Percentiles rank a stretch among this genome's conserved stretches.
Evolutionary conservation across 2,888 invertebrate species (phyloP).

Genomic region (Parapristionchus giblindavisi): DNA sequence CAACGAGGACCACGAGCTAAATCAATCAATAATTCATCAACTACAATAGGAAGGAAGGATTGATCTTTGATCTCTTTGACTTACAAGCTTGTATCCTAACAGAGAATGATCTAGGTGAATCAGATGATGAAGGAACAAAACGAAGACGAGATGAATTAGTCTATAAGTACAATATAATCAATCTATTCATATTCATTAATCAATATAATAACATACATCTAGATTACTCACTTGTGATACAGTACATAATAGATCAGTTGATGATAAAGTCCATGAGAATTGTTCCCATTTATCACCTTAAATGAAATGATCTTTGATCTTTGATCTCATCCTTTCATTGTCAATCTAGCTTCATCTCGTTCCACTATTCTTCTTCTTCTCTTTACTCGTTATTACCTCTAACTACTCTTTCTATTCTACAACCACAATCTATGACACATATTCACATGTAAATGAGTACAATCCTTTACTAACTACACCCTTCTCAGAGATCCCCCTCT

Average conservation of each 20-base stretch:
- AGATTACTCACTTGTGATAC: slow-evolving; percentile 22
- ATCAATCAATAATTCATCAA: not conserved
- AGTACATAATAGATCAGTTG: slow-evolving; percentile 25
- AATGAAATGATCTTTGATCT: not conserved
- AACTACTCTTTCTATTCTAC: too few relatives aligned
- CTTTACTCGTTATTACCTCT: not conserved
- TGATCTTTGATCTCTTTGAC: not conserved
- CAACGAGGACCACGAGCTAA: slow-evolving; percentile 38
- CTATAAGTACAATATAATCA: not conserved
- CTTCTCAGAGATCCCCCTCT: too few relatives aligned
- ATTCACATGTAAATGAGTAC: too few relatives aligned
- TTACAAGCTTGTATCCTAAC: slow-evolving; percentile 32
- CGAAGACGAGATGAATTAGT: slow-evolving; percentile 35
- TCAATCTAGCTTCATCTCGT: not conserved
- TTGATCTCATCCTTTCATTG: not conserved
- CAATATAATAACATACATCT: not conserved
- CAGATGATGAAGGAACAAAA: slow-evolving; percentile 24
- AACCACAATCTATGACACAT: too few relatives aligned
- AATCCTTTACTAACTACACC: too few relatives aligned
- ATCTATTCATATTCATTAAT: not conserved
- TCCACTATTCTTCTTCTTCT: not conserved
- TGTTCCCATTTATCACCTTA: slow-evolving; percentile 29
- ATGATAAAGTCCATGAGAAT: slow-evolving; percentile 34
- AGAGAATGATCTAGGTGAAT: slow-evolving; percentile 31
- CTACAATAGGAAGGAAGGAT: not conserved